Evolutionary conservation across 1,140 invertebrate species (phyloP).

Genomic region (Eupristina koningsbergeri): DNA sequence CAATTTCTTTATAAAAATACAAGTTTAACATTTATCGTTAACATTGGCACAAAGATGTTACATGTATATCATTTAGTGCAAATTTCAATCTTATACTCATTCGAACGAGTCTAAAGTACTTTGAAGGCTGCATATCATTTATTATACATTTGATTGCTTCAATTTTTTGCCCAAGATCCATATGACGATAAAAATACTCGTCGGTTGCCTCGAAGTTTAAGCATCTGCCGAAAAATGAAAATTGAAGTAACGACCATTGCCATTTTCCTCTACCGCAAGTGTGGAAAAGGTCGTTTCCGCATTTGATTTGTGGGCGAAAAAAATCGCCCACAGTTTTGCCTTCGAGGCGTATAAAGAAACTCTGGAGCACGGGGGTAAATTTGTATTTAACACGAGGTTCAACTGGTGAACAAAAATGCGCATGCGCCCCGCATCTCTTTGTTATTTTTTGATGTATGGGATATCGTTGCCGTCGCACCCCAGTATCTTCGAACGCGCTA

Average conservation of each 20-base stretch:
- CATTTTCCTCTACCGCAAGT: neutral
- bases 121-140: neutral
- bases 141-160: neutral
- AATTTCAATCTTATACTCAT: neutral
- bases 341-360: no score
- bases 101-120: neutral
- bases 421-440: neutral
- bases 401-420: no score
- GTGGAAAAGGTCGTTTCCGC: neutral
- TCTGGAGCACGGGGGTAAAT: no score
- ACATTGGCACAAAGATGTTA: no score
- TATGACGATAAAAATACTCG: neutral
- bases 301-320: slow-evolving; percentile 5
- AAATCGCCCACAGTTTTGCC: neutral
- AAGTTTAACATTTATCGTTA: no score
- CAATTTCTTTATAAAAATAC: no score
- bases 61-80: neutral
- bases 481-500: neutral
- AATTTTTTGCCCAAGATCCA: neutral
- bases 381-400: no score
- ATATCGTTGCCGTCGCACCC: neutral
- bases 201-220: neutral
- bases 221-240: slow-evolving; percentile 35
- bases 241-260: neutral
- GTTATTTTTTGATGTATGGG: neutral